These are phyloP conservation scores for Apteryx mantelli DNA, from an alignment of 2,113 vertebrate genomes.

Conservation along the genomic window DNA sequence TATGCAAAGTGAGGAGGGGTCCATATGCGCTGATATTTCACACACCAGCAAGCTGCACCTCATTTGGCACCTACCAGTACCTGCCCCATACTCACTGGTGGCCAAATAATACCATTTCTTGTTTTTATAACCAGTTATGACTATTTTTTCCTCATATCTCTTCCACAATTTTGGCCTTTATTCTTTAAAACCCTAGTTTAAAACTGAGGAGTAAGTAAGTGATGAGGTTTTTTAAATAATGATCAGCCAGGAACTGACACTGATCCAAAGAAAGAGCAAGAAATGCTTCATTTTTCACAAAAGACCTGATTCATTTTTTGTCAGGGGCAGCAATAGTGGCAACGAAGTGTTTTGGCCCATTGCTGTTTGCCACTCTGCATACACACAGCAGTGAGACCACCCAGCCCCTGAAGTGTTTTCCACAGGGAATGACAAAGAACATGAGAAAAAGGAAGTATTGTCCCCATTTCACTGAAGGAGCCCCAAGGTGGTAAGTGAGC, in stretches of 20 bases:
- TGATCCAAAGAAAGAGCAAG: not conserved
- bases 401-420: not conserved
- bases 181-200: not conserved
- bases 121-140: not conserved
- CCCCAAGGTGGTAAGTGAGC: no score
- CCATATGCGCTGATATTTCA: not conserved
- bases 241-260: not conserved
- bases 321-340: not conserved
- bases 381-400: not conserved
- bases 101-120: not conserved
- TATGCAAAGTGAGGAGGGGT: not conserved
- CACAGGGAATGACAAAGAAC: no score
- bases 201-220: not conserved
- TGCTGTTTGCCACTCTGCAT: no score
- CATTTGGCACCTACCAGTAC: rapidly evolving
- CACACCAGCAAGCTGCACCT: not conserved
- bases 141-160: no score
- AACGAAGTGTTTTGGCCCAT: not conserved
- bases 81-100: not conserved
- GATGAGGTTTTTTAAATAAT: not conserved
- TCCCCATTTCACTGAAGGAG: no score
- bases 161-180: not conserved
- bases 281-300: not conserved
- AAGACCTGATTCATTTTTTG: not conserved
- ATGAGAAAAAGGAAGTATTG: no score